Conservation (phyloP, 2,888 invertebrate species). For the Cryptocephalus primarius region DNA sequence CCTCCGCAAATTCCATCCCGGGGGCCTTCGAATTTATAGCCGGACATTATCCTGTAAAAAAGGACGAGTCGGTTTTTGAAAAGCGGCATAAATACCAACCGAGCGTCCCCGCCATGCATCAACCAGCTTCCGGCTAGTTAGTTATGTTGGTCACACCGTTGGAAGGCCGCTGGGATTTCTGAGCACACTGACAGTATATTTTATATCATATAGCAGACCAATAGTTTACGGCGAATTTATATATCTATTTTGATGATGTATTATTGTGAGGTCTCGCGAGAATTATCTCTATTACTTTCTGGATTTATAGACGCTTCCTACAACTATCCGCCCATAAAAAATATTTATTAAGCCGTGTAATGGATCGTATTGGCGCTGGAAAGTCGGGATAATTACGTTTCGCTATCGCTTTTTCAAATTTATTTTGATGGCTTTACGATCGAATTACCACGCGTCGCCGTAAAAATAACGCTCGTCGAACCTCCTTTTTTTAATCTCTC, state of each 20-base stretch:
- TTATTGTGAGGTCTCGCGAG: conserved; percentile 14
- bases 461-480: too few species aligned
- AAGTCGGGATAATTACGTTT: too few species aligned
- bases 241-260: conserved; percentile 34
- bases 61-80: conserved; percentile 5
- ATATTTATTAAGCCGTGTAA: conserved; percentile 5
- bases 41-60: neutral
- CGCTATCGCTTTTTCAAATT: too few species aligned
- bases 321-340: conserved; percentile 2
- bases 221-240: conserved; percentile 33
- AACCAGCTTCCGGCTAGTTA: conserved; percentile 19
- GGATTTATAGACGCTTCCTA: conserved; percentile 9
- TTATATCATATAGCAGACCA: conserved; percentile 27
- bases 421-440: too few species aligned
- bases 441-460: too few species aligned
- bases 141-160: conserved; percentile 24
- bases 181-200: conserved; percentile 26
- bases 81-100: conserved; percentile 9
- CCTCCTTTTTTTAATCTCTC: too few species aligned
- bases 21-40: too few species aligned
- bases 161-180: conserved; percentile 18
- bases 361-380: too few species aligned
- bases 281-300: conserved; percentile 16
- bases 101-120: conserved; percentile 13
- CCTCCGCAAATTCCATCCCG: too few species aligned